These are phyloP conservation scores for Protonibea diacanthus DNA, from an alignment of 2,797 vertebrate species.

Conservation along the genomic window DNA sequence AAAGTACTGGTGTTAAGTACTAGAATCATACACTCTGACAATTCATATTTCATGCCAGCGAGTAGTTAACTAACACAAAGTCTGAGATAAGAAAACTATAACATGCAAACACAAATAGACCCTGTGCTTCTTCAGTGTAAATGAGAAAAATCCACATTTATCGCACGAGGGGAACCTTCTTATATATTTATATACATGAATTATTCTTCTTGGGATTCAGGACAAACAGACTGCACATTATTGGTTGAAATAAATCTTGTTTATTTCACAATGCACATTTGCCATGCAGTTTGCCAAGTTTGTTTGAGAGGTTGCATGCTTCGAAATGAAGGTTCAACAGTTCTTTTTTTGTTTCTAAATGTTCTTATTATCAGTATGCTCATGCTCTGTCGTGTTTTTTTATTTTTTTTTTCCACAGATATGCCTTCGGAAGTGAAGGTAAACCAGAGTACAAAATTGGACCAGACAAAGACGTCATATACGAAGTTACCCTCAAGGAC, in stretches of 20 bases:
- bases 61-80: not conserved
- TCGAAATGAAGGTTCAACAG: not conserved
- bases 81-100: not conserved
- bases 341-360: not conserved
- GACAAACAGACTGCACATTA: not conserved
- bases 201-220: not conserved
- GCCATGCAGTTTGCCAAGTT: not conserved
- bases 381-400: not conserved
- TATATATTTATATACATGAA: too few species aligned
- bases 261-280: too few species aligned
- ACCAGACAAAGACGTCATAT: conserved; percentile 90
- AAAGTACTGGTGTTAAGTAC: conserved; percentile 19
- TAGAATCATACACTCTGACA: not conserved
- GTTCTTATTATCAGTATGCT: not conserved
- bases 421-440: conserved; percentile 93
- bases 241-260: not conserved
- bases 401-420: conserved; percentile 83
- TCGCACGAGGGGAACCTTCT: too few species aligned
- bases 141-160: not conserved
- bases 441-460: conserved; percentile 90
- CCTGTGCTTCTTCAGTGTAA: not conserved
- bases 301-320: not conserved
- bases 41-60: conserved; percentile 9
- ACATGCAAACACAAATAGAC: not conserved
- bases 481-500: conserved; percentile 94